phyloP scores from a whole-genome alignment of 2,888 invertebrate species.

The Julus scanicus region DNA sequence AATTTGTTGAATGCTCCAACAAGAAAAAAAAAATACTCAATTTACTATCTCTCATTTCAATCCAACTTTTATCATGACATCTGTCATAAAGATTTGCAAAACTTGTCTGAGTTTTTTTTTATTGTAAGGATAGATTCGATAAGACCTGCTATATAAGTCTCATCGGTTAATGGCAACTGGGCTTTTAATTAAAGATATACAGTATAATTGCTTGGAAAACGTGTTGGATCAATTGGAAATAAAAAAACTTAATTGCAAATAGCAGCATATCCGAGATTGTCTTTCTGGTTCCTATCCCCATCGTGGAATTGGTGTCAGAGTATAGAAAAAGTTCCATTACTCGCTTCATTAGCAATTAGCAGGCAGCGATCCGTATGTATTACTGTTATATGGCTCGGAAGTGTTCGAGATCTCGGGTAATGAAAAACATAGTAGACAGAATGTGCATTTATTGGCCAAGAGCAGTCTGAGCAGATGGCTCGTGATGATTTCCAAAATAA shows the following conservation, averaged over 20 bases:
- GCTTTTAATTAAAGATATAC: constrained; percentile 14
- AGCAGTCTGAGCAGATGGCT: background rate
- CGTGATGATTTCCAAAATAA: constrained; percentile 19
- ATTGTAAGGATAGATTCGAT: background rate
- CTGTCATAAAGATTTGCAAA: background rate
- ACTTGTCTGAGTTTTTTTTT: background rate
- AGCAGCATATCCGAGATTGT: background rate
- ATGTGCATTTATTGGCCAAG: background rate
- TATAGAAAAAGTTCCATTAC: background rate
- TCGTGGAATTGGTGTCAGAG: background rate
- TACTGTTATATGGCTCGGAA: background rate
- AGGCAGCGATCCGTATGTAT: background rate
- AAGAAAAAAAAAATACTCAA: too few relatives aligned
- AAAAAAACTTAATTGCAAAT: background rate
- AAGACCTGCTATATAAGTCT: background rate
- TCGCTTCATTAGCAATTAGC: constrained; percentile 39
- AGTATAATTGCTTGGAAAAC: background rate
- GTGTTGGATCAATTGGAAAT: background rate
- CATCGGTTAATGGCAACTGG: background rate
- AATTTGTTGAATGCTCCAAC: too few relatives aligned
- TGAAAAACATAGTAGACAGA: background rate
- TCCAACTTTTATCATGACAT: too few relatives aligned
- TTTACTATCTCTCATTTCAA: too few relatives aligned
- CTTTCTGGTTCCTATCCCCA: background rate
- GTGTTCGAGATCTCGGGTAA: constrained; percentile 22